Conservation (phyloP, 2,888 invertebrate species). For the Volucella zonaria region DNA sequence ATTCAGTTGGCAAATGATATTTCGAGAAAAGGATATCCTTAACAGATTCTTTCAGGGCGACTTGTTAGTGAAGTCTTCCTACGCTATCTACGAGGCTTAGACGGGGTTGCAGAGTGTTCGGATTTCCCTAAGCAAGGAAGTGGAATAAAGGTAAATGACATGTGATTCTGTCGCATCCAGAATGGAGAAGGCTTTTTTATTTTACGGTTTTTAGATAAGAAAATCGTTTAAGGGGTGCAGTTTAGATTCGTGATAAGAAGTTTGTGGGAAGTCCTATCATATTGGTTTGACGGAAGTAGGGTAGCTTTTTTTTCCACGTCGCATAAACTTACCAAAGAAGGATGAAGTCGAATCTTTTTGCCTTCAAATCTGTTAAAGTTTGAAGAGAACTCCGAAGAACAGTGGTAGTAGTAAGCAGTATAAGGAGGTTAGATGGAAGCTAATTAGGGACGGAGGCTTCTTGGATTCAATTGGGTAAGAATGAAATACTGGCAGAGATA, state of each 20-base stretch:
- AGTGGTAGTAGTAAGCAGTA: too few relatives aligned
- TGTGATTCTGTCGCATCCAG: slow-evolving; percentile 48
- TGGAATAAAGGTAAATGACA: slow-evolving; percentile 70
- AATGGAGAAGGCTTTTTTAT: slow-evolving; percentile 7
- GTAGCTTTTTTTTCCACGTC: too few relatives aligned
- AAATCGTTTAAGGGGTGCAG: slow-evolving; percentile 35
- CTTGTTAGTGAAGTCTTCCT: background rate
- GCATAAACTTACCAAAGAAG: too few relatives aligned
- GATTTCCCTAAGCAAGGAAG: slow-evolving; percentile 48
- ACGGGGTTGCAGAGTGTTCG: slow-evolving; percentile 2
- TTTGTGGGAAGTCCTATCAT: too few relatives aligned
- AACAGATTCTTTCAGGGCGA: background rate
- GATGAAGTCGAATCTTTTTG: too few relatives aligned
- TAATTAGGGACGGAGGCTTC: too few relatives aligned
- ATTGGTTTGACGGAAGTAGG: too few relatives aligned
- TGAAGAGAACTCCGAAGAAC: too few relatives aligned
- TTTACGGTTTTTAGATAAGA: slow-evolving; percentile 53
- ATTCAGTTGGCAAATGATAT: slow-evolving; percentile 67
- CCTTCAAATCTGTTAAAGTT: too few relatives aligned
- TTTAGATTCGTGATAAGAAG: background rate
- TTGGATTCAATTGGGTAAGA: too few relatives aligned
- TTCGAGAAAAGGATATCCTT: slow-evolving; percentile 31
- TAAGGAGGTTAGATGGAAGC: too few relatives aligned
- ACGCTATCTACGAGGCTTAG: background rate
- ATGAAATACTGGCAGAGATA: too few relatives aligned